phyloP scores from a whole-genome alignment of 2,888 invertebrate species.

The Epicampocera succincta region DNA sequence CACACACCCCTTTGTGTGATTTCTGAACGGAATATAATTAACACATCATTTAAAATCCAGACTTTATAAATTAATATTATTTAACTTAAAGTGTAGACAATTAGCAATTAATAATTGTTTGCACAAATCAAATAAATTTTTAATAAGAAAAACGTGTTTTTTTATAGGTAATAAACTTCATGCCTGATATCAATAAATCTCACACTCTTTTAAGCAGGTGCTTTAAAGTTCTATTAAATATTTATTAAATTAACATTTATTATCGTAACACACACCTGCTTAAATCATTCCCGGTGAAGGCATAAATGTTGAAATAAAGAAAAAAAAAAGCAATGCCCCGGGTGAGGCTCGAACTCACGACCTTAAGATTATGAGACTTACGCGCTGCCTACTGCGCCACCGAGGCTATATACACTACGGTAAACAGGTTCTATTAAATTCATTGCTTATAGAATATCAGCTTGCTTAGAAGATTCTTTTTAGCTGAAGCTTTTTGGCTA shows the following conservation, averaged over 20 bases:
- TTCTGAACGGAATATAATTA: slow-evolving; percentile 38
- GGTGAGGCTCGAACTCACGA: slow-evolving; percentile 80
- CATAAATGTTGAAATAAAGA: slow-evolving; percentile 24
- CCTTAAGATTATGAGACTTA: slow-evolving; percentile 80
- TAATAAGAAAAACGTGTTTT: no score
- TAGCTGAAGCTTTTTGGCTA: background rate
- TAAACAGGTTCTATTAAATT: background rate
- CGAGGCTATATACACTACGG: slow-evolving; percentile 73
- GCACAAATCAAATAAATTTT: no score
- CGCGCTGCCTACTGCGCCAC: slow-evolving; percentile 79
- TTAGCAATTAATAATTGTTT: slow-evolving; percentile 40
- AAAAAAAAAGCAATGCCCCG: slow-evolving; percentile 75
- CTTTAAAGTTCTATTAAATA: no score
- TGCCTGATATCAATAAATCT: no score
- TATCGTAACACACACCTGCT: background rate
- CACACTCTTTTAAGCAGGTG: no score
- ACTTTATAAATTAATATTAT: slow-evolving; percentile 41
- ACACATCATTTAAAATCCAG: slow-evolving; percentile 50
- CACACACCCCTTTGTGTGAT: background rate
- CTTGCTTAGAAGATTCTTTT: background rate
- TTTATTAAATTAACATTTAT: no score
- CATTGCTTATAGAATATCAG: background rate
- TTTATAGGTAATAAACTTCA: no score
- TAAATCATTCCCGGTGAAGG: background rate
- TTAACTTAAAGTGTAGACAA: slow-evolving; percentile 22